A percentile compares a stretch with the other conserved stretches of the same genome.
These are phyloP conservation scores for Drosophila pachea DNA, from an alignment of 1,140 invertebrate species.

Conservation along the genomic window DNA sequence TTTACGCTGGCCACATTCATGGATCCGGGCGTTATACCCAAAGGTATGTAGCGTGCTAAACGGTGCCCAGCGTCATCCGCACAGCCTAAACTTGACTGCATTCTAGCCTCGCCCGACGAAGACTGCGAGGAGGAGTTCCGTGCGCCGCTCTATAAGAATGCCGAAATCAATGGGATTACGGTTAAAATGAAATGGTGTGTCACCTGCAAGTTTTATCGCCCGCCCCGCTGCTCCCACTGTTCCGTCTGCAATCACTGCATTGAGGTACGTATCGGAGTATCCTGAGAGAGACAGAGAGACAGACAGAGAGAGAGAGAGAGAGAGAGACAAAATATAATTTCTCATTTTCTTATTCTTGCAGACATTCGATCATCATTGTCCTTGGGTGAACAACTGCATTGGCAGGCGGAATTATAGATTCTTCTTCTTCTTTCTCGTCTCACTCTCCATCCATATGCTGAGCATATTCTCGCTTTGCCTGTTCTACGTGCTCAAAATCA, in stretches of 20 bases:
- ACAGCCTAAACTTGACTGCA: conserved; percentile 67
- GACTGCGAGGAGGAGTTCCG: conserved; percentile 97
- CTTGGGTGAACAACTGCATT: conserved; percentile 99
- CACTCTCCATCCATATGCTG: conserved; percentile 97
- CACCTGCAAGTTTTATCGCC: conserved; percentile 99
- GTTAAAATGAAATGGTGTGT: conserved; percentile 99
- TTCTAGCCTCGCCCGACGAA: conserved; percentile 95
- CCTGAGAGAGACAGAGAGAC: no score
- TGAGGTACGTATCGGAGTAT: conserved; percentile 86
- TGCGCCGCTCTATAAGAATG: conserved; percentile 97
- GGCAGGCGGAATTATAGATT: conserved; percentile 98
- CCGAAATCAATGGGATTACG: conserved; percentile 98
- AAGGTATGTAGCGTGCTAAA: conserved; percentile 85
- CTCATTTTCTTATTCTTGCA: conserved; percentile 80
- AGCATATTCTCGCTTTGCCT: conserved; percentile 96
- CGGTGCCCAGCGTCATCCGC: conserved; percentile 39
- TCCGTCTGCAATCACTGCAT: conserved; percentile 99
- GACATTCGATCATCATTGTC: conserved; percentile 99
- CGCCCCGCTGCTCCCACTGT: conserved; percentile 98
- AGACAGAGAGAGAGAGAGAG: no score
- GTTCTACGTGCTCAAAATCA: conserved; percentile 93
- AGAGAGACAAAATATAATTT: no score
- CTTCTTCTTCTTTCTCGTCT: conserved; percentile 98
- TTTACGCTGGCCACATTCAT: conserved; percentile 99
- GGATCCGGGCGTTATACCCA: conserved; percentile 99